These are phyloP conservation scores for Babylonia areolata DNA, from an alignment of 1,140 invertebrate species.

Conservation along the genomic window DNA sequence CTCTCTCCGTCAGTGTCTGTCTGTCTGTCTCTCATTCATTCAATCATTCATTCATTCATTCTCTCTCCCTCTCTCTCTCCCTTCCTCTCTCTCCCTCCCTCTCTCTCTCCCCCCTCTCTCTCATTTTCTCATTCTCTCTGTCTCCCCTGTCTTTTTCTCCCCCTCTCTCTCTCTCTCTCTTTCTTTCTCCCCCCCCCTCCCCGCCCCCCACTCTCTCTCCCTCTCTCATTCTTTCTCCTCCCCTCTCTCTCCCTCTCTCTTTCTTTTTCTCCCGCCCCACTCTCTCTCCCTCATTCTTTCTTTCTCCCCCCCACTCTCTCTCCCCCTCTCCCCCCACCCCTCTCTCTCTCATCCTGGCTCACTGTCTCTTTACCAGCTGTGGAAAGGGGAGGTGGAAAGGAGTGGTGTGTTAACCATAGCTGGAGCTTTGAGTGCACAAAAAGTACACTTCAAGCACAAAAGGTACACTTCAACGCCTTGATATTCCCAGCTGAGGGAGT, in stretches of 20 bases:
- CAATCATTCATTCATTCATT: constrained; percentile 30
- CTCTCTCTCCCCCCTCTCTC: not conserved
- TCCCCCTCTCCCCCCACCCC: not conserved
- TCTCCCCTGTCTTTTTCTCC: constrained; percentile 29
- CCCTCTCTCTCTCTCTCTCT: constrained; percentile 1
- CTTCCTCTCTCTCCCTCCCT: constrained; percentile 6
- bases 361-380: no score
- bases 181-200: not conserved
- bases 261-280: not conserved
- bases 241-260: constrained; percentile 4
- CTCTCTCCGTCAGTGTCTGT: no score
- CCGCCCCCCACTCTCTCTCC: not conserved
- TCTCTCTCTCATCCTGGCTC: no score
- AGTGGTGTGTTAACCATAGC: no score
- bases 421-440: no score
- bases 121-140: constrained; percentile 8
- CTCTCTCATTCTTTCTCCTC: not conserved
- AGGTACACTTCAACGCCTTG: no score
- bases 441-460: no score
- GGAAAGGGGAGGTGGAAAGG: no score
- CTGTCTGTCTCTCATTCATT: not conserved
- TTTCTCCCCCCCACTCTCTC: constrained; percentile 23
- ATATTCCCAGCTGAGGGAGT: no score
- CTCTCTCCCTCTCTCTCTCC: constrained; percentile 29
- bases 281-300: not conserved